A percentile compares a stretch with the other conserved stretches of the same genome.
phyloP scores from a whole-genome alignment of 2,888 invertebrate species.

The Lasioglossum zephyrum region DNA sequence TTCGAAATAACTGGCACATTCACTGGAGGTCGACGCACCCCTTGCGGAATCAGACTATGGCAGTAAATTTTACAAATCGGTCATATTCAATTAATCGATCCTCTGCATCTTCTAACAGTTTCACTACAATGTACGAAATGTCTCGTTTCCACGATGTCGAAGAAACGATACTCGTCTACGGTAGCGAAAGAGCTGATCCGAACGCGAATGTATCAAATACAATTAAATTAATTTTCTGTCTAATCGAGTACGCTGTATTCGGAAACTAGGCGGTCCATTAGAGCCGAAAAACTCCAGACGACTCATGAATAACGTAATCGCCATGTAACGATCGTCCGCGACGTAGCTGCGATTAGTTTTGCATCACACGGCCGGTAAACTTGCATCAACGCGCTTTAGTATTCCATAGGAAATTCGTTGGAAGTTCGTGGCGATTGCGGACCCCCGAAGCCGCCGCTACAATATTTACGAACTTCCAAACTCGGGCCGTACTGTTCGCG shows the following conservation, averaged over 20 bases:
- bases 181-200: no score
- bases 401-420: constrained; percentile 10
- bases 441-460: not conserved
- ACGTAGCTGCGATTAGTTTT: constrained; percentile 26
- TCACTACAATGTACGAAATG: no score
- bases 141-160: no score
- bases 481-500: not conserved
- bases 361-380: not conserved
- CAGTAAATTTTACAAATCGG: not conserved
- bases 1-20: constrained; percentile 43
- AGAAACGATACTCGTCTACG: no score
- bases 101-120: not conserved
- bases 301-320: constrained; percentile 10
- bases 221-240: no score
- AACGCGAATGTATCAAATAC: no score
- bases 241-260: not conserved
- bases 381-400: not conserved
- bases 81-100: not conserved
- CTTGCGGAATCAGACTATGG: not conserved
- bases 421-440: not conserved
- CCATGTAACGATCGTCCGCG: not conserved
- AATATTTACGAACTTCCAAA: constrained; percentile 41
- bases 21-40: not conserved
- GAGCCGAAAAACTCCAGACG: not conserved
- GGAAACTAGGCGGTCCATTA: not conserved